These are phyloP conservation scores for Hemiprocne comata DNA, from an alignment of 2,113 vertebrate genomes.

Conservation along the genomic window DNA sequence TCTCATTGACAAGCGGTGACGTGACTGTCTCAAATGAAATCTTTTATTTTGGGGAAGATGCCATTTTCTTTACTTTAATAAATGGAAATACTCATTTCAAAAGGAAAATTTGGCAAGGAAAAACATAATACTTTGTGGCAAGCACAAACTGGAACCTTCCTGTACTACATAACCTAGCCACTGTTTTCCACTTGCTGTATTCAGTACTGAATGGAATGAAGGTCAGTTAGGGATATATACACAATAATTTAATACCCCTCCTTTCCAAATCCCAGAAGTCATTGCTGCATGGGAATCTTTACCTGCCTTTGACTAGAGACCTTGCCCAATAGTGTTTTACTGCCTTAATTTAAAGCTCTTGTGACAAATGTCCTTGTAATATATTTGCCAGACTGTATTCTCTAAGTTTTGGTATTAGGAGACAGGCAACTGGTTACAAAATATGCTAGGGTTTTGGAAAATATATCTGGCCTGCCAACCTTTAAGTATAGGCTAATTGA, in stretches of 20 bases:
- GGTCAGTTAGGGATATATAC: not conserved
- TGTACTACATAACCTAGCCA: not conserved
- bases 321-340: not conserved
- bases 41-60: rapidly evolving
- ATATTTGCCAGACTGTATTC: not conserved
- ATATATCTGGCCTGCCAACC: not conserved
- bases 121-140: not conserved
- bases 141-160: not conserved
- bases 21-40: not conserved
- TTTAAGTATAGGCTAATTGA: not conserved
- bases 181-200: not conserved
- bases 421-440: not conserved
- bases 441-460: not conserved
- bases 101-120: not conserved
- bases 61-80: not conserved
- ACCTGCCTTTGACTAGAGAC: not conserved
- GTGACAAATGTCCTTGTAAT: not conserved
- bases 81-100: not conserved
- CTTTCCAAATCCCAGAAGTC: not conserved
- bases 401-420: not conserved
- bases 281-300: not conserved
- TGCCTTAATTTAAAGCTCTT: not conserved
- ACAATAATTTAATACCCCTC: not conserved
- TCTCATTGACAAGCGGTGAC: not conserved
- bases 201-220: not conserved